phyloP scores from a whole-genome alignment of 1,140 invertebrate genomes.

The Diabrotica virgifera region DNA sequence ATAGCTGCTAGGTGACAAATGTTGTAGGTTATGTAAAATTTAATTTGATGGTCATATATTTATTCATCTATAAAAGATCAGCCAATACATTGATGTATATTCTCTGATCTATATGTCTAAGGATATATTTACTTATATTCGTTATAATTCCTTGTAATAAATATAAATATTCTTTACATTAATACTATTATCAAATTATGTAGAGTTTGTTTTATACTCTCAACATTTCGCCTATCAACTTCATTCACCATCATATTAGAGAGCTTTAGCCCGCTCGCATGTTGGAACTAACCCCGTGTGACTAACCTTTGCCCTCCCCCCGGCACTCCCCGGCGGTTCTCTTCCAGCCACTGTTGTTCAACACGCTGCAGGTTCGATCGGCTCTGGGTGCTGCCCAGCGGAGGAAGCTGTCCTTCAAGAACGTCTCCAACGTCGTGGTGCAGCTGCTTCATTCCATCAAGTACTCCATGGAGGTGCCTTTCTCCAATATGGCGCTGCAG shows the following conservation, averaged over 20 bases:
- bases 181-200: no score
- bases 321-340: constrained; percentile 42
- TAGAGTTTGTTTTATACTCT: no score
- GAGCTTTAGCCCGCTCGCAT: constrained; percentile 7
- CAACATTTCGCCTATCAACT: no score
- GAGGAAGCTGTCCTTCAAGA: constrained; percentile 85
- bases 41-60: no score
- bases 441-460: constrained; percentile 87
- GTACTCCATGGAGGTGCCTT: constrained; percentile 89
- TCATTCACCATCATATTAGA: not conserved
- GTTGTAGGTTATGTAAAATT: no score
- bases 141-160: no score
- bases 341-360: constrained; percentile 65
- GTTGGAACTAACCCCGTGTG: constrained; percentile 36
- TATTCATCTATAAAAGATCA: no score
- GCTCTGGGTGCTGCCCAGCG: constrained; percentile 63
- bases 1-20: no score
- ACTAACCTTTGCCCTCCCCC: constrained; percentile 43
- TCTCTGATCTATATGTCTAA: no score
- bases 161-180: no score
- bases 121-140: no score
- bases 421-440: constrained; percentile 87
- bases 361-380: constrained; percentile 66
- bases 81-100: no score
- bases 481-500: constrained; percentile 81